Conservation (phyloP, 2,888 invertebrate genomes). For the Bombyx huttoni region DNA sequence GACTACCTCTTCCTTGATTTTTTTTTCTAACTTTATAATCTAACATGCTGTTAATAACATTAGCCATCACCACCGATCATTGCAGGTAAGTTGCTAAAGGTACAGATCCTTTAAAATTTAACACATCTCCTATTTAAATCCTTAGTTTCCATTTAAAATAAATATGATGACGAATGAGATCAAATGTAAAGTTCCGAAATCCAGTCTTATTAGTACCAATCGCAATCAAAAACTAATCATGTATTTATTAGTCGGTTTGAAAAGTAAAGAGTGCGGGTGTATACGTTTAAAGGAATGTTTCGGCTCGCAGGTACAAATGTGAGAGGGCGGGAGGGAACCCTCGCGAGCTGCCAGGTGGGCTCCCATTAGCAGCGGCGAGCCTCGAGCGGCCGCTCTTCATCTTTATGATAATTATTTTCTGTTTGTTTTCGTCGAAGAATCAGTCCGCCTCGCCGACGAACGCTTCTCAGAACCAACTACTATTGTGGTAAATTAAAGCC, state of each 20-base stretch:
- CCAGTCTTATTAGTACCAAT: constrained; percentile 15
- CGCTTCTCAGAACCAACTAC: constrained; percentile 69
- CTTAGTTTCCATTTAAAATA: not conserved
- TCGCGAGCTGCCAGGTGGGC: constrained; percentile 59
- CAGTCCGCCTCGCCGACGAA: constrained; percentile 63
- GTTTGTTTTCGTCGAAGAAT: constrained; percentile 72
- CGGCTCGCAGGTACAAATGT: constrained; percentile 17
- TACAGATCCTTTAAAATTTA: not conserved
- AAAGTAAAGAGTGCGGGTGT: constrained; percentile 13
- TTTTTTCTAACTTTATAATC: no score
- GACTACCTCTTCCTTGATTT: no score
- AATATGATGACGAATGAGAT: not conserved
- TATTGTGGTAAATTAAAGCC: constrained; percentile 73
- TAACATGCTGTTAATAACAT: no score
- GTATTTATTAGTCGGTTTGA: constrained; percentile 30
- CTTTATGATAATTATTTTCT: constrained; percentile 73
- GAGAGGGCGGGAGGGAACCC: constrained; percentile 23
- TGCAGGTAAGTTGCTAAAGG: no score
- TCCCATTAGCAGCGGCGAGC: constrained; percentile 64
- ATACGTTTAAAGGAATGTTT: constrained; percentile 24
- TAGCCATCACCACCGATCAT: no score
- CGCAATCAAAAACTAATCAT: constrained; percentile 42
- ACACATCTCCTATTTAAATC: not conserved
- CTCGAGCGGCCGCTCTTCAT: constrained; percentile 70
- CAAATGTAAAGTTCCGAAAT: not conserved